phyloP scores from a whole-genome alignment of 2,888 invertebrate genomes.

The Ennomos erosarius region DNA sequence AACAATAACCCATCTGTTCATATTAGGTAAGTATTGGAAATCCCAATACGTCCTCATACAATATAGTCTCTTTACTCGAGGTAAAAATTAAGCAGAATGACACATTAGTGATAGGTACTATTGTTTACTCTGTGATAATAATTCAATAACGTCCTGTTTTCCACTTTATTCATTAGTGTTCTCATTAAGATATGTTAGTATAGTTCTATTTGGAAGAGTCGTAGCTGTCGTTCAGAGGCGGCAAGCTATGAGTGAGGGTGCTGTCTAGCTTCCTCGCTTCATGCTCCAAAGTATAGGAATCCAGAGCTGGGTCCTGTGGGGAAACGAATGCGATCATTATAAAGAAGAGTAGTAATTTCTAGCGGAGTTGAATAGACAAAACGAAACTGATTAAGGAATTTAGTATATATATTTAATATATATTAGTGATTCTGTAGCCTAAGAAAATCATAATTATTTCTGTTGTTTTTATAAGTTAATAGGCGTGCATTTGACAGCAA shows the following conservation, averaged over 20 bases:
- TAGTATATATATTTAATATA: too few species aligned
- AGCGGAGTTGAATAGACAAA: too few species aligned
- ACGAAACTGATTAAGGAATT: too few species aligned
- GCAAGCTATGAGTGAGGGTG: conserved; percentile 86
- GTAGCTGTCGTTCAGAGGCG: conserved; percentile 82
- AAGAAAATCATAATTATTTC: too few species aligned
- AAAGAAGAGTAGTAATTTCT: too few species aligned
- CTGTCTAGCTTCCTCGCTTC: conserved; percentile 92
- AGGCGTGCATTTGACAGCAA: too few species aligned
- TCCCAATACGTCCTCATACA: neutral
- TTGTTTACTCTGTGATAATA: too few species aligned
- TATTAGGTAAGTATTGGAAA: neutral
- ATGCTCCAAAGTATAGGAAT: conserved; percentile 94
- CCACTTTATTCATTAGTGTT: neutral
- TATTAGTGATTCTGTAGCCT: too few species aligned
- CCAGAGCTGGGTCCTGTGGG: conserved; percentile 91
- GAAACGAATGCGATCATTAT: conserved; percentile 5
- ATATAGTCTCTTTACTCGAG: neutral
- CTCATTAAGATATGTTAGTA: neutral
- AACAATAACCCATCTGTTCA: too few species aligned
- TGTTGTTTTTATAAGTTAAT: too few species aligned
- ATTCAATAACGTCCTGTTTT: neutral
- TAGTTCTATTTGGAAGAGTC: conserved; percentile 76
- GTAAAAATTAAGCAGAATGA: neutral
- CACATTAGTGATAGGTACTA: neutral